Base-by-base conservation (phyloP, 2,113 vertebrate species). In the Clarias gariepinus region DNA sequence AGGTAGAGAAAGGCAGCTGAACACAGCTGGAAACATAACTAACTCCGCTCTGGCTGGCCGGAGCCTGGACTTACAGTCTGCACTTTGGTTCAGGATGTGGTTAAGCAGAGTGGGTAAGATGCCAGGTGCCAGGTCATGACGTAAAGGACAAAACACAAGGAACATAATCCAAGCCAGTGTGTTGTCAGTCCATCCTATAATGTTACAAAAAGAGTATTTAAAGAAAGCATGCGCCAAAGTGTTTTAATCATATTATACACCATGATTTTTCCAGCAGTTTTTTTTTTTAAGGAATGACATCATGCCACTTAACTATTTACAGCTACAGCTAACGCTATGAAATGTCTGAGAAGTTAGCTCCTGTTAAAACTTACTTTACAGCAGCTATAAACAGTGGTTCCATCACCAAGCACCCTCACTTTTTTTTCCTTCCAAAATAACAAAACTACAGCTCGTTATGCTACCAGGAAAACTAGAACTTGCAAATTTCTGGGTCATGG, bases 1-100 rank as follows among this genome's bases (percentile, higher is more conserved):
- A 53, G 76, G 58, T 79, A 71, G 41, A 88, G 78, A 77, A 88
- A 86, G 81, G 87, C 64, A 73, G 76, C 81, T 85, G 82, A 88
- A 85, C 60, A 81, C 86, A 87, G 84, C 60, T 86, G 87, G 82
- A 61, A 61, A 52, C 71, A 53, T 28, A 13, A 61, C 30, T 30
- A 47, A 47, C n/a, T 63, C 33, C 1, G 52, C 57, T n/a, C 21
- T 33, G 23, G 66, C 30, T 64, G 23, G 23, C 69, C 10, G 19
- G 69, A 73, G 33, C 9, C 28, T 68, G 52, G 76, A 83, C 64
- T 33, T 28, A 55, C 61, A 68, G 60, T 16, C 84, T 36, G 12
- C 28, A 30, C 18, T 52, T 30, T 63, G 71, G 57, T 64, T 64
- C 58, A 33, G 77, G 71, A 77, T 0, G 19, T 78, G 74, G 83